These are phyloP conservation scores for Pampusana beccarii DNA, from an alignment of 2,113 vertebrate genomes.

Conservation along the genomic window DNA sequence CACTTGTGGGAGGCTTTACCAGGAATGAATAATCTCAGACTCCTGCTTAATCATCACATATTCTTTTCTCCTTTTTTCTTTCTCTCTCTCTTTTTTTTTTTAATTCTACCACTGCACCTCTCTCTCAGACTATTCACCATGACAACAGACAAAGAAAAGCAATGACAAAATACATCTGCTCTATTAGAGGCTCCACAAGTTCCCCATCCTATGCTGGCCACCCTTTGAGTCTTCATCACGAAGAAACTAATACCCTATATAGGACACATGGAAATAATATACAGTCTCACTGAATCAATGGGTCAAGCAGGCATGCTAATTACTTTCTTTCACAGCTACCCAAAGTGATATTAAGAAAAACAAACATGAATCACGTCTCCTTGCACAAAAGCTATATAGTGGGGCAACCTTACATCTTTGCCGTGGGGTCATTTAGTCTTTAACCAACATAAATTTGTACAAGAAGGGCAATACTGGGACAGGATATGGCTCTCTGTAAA, in stretches of 20 bases:
- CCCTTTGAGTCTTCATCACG: not conserved
- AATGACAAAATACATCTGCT: not conserved
- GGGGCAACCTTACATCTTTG: not conserved
- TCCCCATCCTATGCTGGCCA: not conserved
- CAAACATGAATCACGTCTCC: not conserved
- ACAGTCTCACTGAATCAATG: not conserved
- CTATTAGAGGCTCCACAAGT: not conserved
- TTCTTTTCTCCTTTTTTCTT: not conserved
- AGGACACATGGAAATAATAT: not conserved
- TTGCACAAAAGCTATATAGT: not conserved
- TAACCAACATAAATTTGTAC: not conserved
- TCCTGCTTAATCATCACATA: not conserved
- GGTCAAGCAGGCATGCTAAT: not conserved
- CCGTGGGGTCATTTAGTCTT: not conserved
- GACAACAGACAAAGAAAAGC: constrained; percentile 58
- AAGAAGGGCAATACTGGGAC: not conserved
- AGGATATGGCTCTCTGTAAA: constrained; percentile 39
- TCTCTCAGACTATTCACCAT: constrained; percentile 41
- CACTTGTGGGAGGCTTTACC: not conserved
- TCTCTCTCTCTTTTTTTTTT: not conserved
- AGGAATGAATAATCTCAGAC: not conserved
- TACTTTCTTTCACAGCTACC: not conserved
- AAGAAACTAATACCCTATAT: not conserved
- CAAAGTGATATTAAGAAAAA: not conserved
- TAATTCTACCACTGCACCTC: not conserved